Percentiles rank a stretch among this genome's conserved stretches.
phyloP scores from a whole-genome alignment of 1,140 invertebrate species.

The Drosophila pseudoananassae region DNA sequence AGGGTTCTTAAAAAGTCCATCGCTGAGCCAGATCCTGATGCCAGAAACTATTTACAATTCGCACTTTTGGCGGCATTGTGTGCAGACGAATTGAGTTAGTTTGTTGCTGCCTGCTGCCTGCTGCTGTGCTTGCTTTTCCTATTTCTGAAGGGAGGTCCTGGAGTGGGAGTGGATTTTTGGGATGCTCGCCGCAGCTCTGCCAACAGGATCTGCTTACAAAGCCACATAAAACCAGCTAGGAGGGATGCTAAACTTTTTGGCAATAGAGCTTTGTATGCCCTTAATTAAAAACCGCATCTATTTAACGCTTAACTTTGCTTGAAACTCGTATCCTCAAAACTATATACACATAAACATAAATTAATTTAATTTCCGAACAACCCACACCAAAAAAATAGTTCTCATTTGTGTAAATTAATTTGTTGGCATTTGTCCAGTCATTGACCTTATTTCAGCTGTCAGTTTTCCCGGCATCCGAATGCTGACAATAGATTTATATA shows the following conservation, averaged over 20 bases:
- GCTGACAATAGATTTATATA: background rate
- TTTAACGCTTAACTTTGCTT: slow-evolving; percentile 34
- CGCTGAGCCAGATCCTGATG: slow-evolving; percentile 33
- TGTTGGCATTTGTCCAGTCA: slow-evolving; percentile 5
- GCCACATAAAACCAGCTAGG: slow-evolving; percentile 16
- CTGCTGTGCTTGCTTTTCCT: background rate
- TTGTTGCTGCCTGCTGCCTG: slow-evolving; percentile 28
- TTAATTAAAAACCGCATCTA: slow-evolving; percentile 51
- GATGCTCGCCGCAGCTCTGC: slow-evolving; percentile 38
- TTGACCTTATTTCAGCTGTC: slow-evolving; percentile 10
- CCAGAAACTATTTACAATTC: slow-evolving; percentile 73
- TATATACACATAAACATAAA: slow-evolving; percentile 3
- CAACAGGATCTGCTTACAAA: slow-evolving; percentile 49
- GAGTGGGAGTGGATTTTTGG: slow-evolving; percentile 18
- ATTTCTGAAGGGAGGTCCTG: background rate
- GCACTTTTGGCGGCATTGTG: slow-evolving; percentile 64
- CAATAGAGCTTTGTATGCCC: slow-evolving; percentile 37
- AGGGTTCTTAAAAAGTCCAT: slow-evolving; percentile 27
- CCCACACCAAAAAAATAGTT: slow-evolving; percentile 16
- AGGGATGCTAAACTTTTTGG: slow-evolving; percentile 10
- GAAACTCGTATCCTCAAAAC: background rate
- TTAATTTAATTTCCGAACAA: slow-evolving; percentile 13
- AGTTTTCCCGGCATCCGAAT: background rate
- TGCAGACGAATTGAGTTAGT: slow-evolving; percentile 60
- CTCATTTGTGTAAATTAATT: slow-evolving; percentile 30